Percentiles rank a stretch among this genome's conserved stretches.
Evolutionary conservation across 64 coral and sea anemone genomes (phyloP).

Genomic region (Pocillopora damicornis): DNA sequence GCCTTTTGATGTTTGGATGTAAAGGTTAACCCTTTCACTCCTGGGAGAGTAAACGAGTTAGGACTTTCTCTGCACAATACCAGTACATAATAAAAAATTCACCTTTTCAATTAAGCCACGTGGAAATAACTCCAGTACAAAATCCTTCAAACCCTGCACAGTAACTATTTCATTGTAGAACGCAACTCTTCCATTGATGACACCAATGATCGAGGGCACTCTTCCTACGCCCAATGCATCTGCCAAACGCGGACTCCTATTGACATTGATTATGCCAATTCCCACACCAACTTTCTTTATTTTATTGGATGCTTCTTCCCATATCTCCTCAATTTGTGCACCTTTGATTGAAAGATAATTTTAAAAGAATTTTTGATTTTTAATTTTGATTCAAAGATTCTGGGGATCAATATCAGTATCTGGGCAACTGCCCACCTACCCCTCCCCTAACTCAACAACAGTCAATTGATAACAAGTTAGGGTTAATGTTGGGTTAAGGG

Average conservation of each 20-base stretch:
- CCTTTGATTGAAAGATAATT: conserved; percentile 27
- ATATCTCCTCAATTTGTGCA: conserved; percentile 67
- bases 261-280: conserved; percentile 62
- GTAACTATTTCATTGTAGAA: conserved; percentile 58
- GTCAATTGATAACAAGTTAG: no score
- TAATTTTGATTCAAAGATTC: no score
- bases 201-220: conserved; percentile 79
- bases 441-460: no score
- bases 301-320: conserved; percentile 67
- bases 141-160: conserved; percentile 55
- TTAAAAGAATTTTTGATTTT: no score
- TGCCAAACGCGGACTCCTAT: conserved; percentile 65
- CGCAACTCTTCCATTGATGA: conserved; percentile 71
- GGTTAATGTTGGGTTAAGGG: no score
- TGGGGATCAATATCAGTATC: no score
- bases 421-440: no score
- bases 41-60: no score
- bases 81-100: not conserved
- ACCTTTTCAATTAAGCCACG: conserved; percentile 64
- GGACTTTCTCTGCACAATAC: no score
- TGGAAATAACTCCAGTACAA: conserved; percentile 66
- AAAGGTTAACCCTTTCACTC: not conserved
- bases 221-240: conserved; percentile 43
- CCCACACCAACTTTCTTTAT: conserved; percentile 74
- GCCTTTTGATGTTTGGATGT: no score